Evolutionary conservation across 2,888 invertebrate genomes (phyloP), one percentile per base, ranked within the genome.

Genomic region (Cephus nigrinus): DNA sequence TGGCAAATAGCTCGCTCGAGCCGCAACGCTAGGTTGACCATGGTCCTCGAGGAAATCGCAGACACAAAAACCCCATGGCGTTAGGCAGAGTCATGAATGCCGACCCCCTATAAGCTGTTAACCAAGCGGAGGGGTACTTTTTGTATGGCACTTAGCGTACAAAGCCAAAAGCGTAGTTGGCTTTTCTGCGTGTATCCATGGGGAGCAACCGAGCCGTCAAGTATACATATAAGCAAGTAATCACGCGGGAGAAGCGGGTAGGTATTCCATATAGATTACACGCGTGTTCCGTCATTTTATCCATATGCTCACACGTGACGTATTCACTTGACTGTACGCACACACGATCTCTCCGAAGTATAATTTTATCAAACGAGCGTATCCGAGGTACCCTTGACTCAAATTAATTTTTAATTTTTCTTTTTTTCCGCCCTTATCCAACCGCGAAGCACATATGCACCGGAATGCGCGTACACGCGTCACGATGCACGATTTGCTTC

Each of bases 1-100:
- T 88, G 85, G 84, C 88, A 88, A 88, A 88, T 88, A 88, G 85
- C 83, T 86, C 84, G 85, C 85, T 87, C 83, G 82, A 81, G 83
- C 82, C 80, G 72, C 81, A 82, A 69, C 73, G 80, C 82, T 81
- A 81, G 79, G 83, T 84, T 85, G 84, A 85, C 82, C 87, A 85
- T 81, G 79, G 80, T 82, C 75, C 86, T 86, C 85, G 80, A 85
- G 81, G 82, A 85, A 86, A 85, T 86, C 82, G 80, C 77, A 76
- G 74, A 78, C 71, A 74, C 77, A 81, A 80, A 79, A 75, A 55
- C 83, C 82, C 83, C 83, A 80, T 78, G 80, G 81, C 80, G 81
- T 80, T 78, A 77, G 77, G 75, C 80, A 55, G 80, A 86, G 82
- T 84, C 84, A 86, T 87, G 88, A 88, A 88, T 88, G 84, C 86